Evolutionary conservation across 2,888 invertebrate genomes (phyloP).

Genomic region (Scotopteryx bipunctaria): DNA sequence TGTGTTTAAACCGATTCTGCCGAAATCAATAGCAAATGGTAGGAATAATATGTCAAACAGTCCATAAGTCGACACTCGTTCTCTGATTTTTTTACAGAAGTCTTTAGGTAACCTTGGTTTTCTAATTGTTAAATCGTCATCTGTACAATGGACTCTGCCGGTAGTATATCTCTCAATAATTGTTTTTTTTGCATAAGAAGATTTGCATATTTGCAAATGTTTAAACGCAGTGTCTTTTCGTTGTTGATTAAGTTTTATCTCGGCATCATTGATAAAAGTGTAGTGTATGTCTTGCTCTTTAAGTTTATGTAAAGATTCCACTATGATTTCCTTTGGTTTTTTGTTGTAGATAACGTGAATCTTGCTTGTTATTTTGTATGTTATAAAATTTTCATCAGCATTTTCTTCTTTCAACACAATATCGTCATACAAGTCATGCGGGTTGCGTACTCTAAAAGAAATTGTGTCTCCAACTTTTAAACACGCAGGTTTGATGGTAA

Average conservation of each 20-base stretch:
- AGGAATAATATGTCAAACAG: constrained; percentile 57
- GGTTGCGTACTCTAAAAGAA: constrained; percentile 61
- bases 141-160: constrained; percentile 50
- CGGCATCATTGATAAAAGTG: constrained; percentile 58
- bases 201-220: constrained; percentile 53
- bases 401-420: constrained; percentile 11
- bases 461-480: constrained; percentile 53
- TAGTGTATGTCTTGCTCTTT: constrained; percentile 53
- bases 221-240: constrained; percentile 47
- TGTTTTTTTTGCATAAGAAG: constrained; percentile 40
- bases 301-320: constrained; percentile 68
- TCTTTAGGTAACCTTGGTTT: constrained; percentile 34
- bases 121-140: constrained; percentile 34
- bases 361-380: constrained; percentile 53
- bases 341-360: constrained; percentile 53
- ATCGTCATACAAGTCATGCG: constrained; percentile 44
- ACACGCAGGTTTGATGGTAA: constrained; percentile 60
- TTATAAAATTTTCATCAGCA: constrained; percentile 46
- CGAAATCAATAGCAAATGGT: constrained; percentile 64
- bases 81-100: constrained; percentile 51
- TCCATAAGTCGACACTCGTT: constrained; percentile 50
- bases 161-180: constrained; percentile 46
- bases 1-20: constrained; percentile 60
- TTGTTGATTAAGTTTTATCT: constrained; percentile 43
- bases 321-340: constrained; percentile 37